Percentiles rank a stretch among this genome's conserved stretches.
Evolutionary conservation across 2,888 invertebrate species (phyloP).

Genomic region (Tipula confusa): DNA sequence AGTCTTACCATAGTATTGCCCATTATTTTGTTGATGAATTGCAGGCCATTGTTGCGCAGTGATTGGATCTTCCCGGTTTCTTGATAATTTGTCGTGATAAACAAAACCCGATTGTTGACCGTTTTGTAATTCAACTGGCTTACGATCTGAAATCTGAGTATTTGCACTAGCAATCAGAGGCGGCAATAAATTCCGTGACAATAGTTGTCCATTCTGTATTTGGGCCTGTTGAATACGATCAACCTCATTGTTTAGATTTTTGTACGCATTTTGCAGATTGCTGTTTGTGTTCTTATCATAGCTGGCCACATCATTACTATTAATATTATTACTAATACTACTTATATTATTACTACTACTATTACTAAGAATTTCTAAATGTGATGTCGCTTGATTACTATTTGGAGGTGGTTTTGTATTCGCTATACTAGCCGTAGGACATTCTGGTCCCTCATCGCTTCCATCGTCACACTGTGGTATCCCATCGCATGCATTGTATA

Average conservation of each 20-base stretch:
- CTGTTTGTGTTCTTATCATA: background rate
- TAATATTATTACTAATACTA: background rate
- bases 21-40: background rate
- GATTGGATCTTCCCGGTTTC: constrained; percentile 47
- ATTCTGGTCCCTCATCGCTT: constrained; percentile 82
- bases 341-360: background rate
- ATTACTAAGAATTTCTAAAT: background rate
- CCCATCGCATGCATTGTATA: constrained; percentile 93
- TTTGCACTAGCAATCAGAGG: background rate
- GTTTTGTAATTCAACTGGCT: background rate
- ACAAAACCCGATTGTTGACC: background rate
- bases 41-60: constrained; percentile 37
- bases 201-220: background rate
- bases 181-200: background rate
- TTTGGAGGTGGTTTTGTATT: constrained; percentile 29
- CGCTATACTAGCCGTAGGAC: background rate
- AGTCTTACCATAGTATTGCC: background rate
- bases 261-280: background rate
- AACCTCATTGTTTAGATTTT: background rate
- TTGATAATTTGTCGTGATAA: background rate
- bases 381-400: background rate
- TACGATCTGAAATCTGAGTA: background rate
- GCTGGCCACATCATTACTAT: background rate
- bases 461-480: constrained; percentile 88
- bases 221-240: background rate